A percentile compares a stretch with the other conserved stretches of the same genome.
These are phyloP conservation scores for Bradypus variegatus DNA, from an alignment of 2,797 vertebrate species.

Conservation along the genomic window DNA sequence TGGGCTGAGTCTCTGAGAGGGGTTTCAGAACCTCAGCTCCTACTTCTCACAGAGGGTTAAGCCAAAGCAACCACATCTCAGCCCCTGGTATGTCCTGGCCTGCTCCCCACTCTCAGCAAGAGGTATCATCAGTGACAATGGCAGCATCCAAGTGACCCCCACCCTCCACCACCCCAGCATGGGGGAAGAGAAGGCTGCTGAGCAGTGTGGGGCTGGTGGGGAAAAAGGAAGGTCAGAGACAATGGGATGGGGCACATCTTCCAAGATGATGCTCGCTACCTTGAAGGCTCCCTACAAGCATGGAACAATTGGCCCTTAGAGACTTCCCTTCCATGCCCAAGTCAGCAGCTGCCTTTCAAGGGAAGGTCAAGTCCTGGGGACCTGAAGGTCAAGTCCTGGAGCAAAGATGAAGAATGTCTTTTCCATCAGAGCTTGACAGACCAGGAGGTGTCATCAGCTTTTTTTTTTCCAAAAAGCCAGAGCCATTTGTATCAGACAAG, in stretches of 20 bases:
- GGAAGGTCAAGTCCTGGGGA: background rate
- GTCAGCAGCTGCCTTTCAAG: background rate
- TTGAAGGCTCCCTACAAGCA: accelerated
- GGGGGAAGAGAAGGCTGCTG: background rate
- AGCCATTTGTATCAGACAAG: background rate
- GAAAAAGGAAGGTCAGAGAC: background rate
- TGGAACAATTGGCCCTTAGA: background rate
- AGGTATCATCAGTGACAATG: background rate
- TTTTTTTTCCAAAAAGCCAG: background rate
- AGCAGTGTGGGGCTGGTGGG: no score
- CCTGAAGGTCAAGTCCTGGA: background rate
- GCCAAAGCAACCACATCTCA: background rate
- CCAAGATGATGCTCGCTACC: background rate
- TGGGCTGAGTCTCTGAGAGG: background rate
- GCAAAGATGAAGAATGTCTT: background rate
- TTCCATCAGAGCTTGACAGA: background rate
- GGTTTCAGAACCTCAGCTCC: background rate
- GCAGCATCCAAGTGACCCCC: background rate
- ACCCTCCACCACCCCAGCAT: background rate
- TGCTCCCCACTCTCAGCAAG: background rate
- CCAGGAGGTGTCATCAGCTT: background rate
- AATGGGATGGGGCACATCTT: no score
- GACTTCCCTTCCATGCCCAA: background rate
- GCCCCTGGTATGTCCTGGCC: background rate
- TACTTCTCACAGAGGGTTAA: background rate